Conservation (phyloP, 2,888 invertebrate genomes). For the Netelia fuscicornis region DNA sequence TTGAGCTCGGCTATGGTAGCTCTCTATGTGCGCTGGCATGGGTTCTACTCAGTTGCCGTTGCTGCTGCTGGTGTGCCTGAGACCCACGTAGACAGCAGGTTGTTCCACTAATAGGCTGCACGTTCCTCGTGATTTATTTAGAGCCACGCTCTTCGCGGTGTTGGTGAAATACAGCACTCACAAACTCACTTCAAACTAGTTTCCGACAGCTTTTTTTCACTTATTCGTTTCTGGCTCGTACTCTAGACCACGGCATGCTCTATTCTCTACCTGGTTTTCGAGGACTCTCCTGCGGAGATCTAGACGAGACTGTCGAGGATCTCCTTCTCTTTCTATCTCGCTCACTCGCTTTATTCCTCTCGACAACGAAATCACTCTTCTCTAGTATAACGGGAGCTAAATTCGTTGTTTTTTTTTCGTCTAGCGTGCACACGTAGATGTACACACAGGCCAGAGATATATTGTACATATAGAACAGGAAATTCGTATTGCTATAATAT, state of each 20-base stretch:
- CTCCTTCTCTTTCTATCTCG: not conserved
- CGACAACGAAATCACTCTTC: slow-evolving; percentile 36
- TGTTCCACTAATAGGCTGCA: slow-evolving; percentile 75
- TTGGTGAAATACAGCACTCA: slow-evolving; percentile 68
- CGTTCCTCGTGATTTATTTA: slow-evolving; percentile 74
- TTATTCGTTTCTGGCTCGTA: slow-evolving; percentile 30
- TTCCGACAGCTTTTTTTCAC: slow-evolving; percentile 43
- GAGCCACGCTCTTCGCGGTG: slow-evolving; percentile 63
- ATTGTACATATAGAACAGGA: too few relatives aligned
- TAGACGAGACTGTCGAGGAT: slow-evolving; percentile 36
- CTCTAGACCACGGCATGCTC: slow-evolving; percentile 25
- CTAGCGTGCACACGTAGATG: not conserved
- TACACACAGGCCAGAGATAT: not conserved
- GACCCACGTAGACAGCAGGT: slow-evolving; percentile 71
- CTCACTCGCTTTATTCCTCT: slow-evolving; percentile 46
- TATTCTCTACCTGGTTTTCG: slow-evolving; percentile 29
- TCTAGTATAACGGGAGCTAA: slow-evolving; percentile 20
- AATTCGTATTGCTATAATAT: too few relatives aligned
- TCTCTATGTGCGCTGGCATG: slow-evolving; percentile 4
- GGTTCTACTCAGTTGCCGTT: slow-evolving; percentile 17
- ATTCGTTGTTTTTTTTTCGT: slow-evolving; percentile 21
- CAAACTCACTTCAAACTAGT: slow-evolving; percentile 69
- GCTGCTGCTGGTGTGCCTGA: slow-evolving; percentile 55
- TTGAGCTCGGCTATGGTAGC: slow-evolving; percentile 49
- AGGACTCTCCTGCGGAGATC: slow-evolving; percentile 31